Percentiles rank a stretch among this genome's conserved stretches.
These are phyloP conservation scores for Adoxophyes honmai DNA, from an alignment of 1,140 invertebrate species.

Conservation along the genomic window DNA sequence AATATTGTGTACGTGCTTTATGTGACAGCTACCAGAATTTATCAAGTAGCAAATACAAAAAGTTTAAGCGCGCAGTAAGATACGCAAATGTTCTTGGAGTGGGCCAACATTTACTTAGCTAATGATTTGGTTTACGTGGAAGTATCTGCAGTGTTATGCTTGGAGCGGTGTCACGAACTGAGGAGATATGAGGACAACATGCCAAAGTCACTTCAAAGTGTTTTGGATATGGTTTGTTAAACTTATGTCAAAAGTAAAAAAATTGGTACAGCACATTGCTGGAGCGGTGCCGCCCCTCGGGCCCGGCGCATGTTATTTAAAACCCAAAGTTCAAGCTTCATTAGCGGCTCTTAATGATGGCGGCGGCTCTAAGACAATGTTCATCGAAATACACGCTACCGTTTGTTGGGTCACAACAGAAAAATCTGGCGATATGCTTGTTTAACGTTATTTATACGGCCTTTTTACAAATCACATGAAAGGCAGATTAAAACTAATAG, in stretches of 20 bases:
- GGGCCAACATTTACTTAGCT: conserved; percentile 19
- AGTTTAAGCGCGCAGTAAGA: conserved; percentile 34
- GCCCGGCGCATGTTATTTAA: conserved; percentile 66
- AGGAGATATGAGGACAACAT: conserved; percentile 23
- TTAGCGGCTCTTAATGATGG: conserved; percentile 76
- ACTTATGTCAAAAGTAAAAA: conserved; percentile 61
- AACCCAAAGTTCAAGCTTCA: conserved; percentile 73
- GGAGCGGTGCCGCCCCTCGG: conserved; percentile 47
- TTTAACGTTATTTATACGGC: conserved; percentile 4
- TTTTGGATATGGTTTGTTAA: conserved; percentile 64
- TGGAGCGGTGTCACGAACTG: not conserved
- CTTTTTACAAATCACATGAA: too few relatives aligned
- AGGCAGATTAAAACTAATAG: too few relatives aligned
- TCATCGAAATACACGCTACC: conserved; percentile 37
- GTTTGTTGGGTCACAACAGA: conserved; percentile 20
- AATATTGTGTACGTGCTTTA: conserved; percentile 56
- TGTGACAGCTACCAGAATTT: conserved; percentile 65
- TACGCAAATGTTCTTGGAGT: conserved; percentile 28
- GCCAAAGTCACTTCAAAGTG: conserved; percentile 50
- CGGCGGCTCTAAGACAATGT: conserved; percentile 59
- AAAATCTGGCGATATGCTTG: conserved; percentile 7
- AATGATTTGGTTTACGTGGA: conserved; percentile 1
- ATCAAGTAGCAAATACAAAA: conserved; percentile 37
- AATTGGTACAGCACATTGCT: conserved; percentile 44
- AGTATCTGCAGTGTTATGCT: not conserved